phyloP scores from a whole-genome alignment of 1,140 invertebrate genomes.

The Copidosoma floridanum region DNA sequence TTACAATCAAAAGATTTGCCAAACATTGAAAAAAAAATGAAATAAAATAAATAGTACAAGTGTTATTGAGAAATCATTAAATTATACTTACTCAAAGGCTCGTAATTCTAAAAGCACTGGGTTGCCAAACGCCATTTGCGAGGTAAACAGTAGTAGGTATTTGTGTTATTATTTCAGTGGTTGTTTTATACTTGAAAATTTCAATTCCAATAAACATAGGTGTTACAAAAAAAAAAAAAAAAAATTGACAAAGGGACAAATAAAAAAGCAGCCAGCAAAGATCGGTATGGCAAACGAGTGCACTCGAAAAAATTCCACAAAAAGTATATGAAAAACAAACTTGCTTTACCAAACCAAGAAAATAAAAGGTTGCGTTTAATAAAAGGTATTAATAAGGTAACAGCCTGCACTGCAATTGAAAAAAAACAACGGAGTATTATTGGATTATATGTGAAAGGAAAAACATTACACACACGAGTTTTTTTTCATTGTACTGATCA shows the following conservation, averaged over 20 bases:
- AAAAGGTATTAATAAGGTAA: too few species aligned
- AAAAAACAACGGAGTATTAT: constrained; percentile 14
- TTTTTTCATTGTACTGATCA: constrained; percentile 14
- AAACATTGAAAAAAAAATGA: too few species aligned
- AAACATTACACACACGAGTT: constrained; percentile 17
- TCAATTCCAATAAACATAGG: constrained; percentile 8
- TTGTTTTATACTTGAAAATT: constrained; percentile 2
- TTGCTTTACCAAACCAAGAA: constrained; percentile 21
- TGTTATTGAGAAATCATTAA: neutral
- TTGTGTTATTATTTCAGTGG: neutral
- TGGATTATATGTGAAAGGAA: constrained; percentile 13
- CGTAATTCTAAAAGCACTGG: constrained; percentile 12
- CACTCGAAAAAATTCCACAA: too few species aligned
- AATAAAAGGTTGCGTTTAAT: too few species aligned
- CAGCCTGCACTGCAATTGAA: too few species aligned
- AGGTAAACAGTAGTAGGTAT: constrained; percentile 9
- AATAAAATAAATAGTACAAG: too few species aligned
- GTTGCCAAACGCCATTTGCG: constrained; percentile 15
- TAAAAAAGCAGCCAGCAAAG: constrained; percentile 14
- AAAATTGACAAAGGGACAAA: too few species aligned
- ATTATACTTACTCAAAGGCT: constrained; percentile 23
- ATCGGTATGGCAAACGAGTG: too few species aligned
- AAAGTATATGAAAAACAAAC: constrained; percentile 15
- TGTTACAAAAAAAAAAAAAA: too few species aligned
- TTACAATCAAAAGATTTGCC: too few species aligned